Conservation (phyloP, 2,113 vertebrate genomes). For the Sinocyclocheilus maitianheensis region DNA sequence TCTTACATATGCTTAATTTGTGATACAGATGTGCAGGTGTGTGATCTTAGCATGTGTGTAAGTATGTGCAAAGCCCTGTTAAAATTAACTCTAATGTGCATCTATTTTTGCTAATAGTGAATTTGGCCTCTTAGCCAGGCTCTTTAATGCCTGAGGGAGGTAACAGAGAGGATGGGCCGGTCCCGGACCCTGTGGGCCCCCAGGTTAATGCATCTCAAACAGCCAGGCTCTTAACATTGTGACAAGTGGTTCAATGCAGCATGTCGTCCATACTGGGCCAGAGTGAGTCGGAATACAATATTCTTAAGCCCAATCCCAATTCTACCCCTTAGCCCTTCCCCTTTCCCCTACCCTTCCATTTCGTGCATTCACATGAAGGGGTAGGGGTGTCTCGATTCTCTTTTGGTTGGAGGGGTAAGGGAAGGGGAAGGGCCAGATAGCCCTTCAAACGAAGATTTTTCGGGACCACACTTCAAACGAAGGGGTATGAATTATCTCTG, state of each 20-base stretch:
- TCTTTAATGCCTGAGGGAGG: neutral
- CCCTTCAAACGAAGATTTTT: too few species aligned
- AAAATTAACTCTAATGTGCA: conserved; percentile 77
- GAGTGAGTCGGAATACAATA: conserved; percentile 5
- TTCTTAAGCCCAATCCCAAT: neutral
- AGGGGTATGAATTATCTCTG: too few species aligned
- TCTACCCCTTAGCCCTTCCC: too few species aligned
- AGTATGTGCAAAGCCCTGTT: conserved; percentile 69
- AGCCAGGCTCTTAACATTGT: conserved; percentile 52
- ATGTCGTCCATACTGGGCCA: neutral
- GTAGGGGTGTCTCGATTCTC: too few species aligned
- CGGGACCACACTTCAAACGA: too few species aligned
- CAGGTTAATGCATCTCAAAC: conserved; percentile 56
- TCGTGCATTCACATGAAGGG: too few species aligned
- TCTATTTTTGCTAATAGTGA: conserved; percentile 47
- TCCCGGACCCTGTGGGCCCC: neutral
- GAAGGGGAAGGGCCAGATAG: too few species aligned
- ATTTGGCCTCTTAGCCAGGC: conserved; percentile 24
- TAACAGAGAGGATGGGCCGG: neutral
- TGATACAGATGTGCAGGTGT: conserved; percentile 40
- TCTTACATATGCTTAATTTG: conserved; percentile 16
- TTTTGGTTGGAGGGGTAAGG: too few species aligned
- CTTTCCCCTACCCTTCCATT: too few species aligned
- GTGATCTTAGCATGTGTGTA: conserved; percentile 41
- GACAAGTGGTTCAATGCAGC: conserved; percentile 19